Evolutionary conservation across 2,797 vertebrate genomes (phyloP).

Genomic region (Megalops cyprinoides): DNA sequence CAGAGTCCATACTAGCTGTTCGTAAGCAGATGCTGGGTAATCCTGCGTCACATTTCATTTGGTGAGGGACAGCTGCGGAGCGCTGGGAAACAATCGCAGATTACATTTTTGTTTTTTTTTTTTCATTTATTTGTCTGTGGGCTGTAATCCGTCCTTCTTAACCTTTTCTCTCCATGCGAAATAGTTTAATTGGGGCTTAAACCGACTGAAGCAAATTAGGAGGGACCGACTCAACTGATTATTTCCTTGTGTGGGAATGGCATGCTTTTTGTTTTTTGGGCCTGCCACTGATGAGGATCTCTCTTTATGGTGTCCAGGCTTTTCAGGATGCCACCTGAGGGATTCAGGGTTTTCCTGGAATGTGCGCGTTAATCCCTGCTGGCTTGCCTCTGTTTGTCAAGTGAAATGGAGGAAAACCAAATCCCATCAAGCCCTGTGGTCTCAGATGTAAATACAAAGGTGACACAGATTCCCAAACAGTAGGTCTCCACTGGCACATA

Average conservation of each 20-base stretch:
- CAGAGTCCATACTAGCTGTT: slow-evolving; percentile 56
- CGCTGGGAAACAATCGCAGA: slow-evolving; percentile 76
- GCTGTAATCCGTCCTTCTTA: slow-evolving; percentile 69
- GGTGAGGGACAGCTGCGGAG: slow-evolving; percentile 69
- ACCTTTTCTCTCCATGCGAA: slow-evolving; percentile 46
- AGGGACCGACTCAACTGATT: neutral
- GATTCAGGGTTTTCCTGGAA: slow-evolving; percentile 13
- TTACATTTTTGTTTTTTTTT: slow-evolving; percentile 73
- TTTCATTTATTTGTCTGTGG: slow-evolving; percentile 48
- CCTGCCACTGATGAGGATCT: neutral
- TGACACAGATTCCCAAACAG: slow-evolving; percentile 25
- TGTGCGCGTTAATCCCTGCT: slow-evolving; percentile 21
- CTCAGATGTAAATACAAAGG: slow-evolving; percentile 2
- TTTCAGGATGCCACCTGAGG: neutral
- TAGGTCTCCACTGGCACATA: neutral
- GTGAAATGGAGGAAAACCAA: slow-evolving; percentile 20
- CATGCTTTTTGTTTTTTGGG: neutral
- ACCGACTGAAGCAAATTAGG: neutral
- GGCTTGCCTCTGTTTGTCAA: neutral
- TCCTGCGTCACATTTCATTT: slow-evolving; percentile 68
- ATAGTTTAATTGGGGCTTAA: slow-evolving; percentile 44
- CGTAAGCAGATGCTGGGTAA: slow-evolving; percentile 62
- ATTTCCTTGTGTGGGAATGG: neutral
- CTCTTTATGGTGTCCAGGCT: neutral
- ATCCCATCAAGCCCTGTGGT: slow-evolving; percentile 29